Evolutionary conservation across 2,113 vertebrate genomes (phyloP).

Genomic region (Astur gentilis): DNA sequence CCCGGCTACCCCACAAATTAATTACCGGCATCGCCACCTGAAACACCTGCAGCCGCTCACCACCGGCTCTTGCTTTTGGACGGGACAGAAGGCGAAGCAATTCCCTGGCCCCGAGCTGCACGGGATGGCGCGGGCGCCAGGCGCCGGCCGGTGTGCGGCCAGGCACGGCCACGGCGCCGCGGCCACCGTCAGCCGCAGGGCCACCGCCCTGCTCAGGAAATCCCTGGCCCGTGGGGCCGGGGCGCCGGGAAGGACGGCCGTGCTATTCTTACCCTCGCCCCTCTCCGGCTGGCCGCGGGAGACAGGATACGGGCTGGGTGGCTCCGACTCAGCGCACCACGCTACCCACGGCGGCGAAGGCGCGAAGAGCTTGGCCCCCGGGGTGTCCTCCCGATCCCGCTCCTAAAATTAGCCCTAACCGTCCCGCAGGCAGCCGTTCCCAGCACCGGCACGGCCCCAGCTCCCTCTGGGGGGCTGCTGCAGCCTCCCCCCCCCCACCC

Average conservation of each 20-base stretch:
- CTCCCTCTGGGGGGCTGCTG: not conserved
- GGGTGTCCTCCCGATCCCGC: not conserved
- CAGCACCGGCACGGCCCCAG: not conserved
- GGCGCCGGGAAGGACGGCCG: not conserved
- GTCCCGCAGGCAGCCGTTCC: rapidly evolving
- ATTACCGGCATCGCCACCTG: not conserved
- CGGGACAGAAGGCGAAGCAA: rapidly evolving
- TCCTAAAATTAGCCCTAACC: not conserved
- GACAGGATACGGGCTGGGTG: not conserved
- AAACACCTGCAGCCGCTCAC: not conserved
- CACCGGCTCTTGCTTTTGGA: not conserved
- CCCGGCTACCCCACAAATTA: rapidly evolving
- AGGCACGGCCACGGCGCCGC: not conserved
- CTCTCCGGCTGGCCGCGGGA: not conserved
- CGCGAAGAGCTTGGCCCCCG: not conserved
- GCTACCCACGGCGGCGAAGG: not conserved
- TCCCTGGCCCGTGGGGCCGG: not conserved
- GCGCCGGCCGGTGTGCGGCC: rapidly evolving
- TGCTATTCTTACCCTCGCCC: not conserved
- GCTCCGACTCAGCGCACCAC: rapidly evolving
- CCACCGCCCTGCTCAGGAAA: not conserved
- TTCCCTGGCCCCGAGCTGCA: rapidly evolving
- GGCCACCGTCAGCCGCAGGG: rapidly evolving
- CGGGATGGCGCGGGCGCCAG: rapidly evolving
- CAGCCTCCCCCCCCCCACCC: not conserved